Base-by-base conservation (phyloP, 2,888 invertebrate species). In the Steinernema hermaphroditum region DNA sequence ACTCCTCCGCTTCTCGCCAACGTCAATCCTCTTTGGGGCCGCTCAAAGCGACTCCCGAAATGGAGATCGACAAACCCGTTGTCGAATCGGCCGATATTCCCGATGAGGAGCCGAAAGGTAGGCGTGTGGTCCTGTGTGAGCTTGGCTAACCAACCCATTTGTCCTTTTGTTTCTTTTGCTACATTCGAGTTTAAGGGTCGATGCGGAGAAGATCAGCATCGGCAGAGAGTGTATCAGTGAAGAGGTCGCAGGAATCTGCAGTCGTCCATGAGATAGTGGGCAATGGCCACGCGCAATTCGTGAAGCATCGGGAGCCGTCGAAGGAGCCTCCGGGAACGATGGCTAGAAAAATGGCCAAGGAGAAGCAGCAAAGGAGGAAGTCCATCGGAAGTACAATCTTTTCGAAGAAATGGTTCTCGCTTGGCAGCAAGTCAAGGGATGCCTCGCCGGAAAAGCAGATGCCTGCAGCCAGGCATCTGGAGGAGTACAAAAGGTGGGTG, bases 351-450 rank as follows among this genome's bases (percentile, higher is more conserved):
- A 62, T 62, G 62, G 32, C 34, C 29, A 62, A 62, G 62, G 62
- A 62, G 62, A 62, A 62, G 32, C 62, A 62, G 62, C 62, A 62
- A 27, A 24, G 62, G 29, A 62, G 62, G 62, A 62, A 62, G 29
- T 62, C 62, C 12, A 62, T 62, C 32, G 62, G 32, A 24, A 50
- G 50, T 19, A 32, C 62, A 9, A 29, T 62, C 32, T 62, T 62
- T 32, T 32, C 62, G 74, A 74, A 75, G 50, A 81, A 75, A 72
- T 77, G 76, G 71, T 81, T 82, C 68, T 77, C 79, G 34, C 74
- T 81, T 54, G 78, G 79, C n/a, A 32, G 62, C 68, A 79, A 79
- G 46, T 81, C 81, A 16, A 54, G 79, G 32, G 82, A 82, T 0
- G 72, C 71, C 0, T 77, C 80, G 9, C 78, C 80, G 0, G 82